Percentiles rank a stretch among this genome's conserved stretches.
These are phyloP conservation scores for Channa striata DNA, from an alignment of 2,797 vertebrate genomes.

Conservation along the genomic window DNA sequence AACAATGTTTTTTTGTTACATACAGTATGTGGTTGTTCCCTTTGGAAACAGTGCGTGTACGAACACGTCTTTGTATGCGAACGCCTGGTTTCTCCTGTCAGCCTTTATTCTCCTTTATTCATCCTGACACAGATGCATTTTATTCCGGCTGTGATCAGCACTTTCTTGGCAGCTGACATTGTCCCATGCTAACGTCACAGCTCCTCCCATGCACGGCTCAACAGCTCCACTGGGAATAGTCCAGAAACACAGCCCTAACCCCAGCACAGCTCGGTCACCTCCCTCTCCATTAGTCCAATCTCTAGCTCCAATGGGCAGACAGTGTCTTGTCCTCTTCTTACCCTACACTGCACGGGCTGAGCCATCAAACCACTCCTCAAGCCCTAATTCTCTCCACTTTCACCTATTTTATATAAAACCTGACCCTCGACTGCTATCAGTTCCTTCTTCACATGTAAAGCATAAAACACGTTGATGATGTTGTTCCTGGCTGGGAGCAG, in stretches of 20 bases:
- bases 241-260: constrained; percentile 36
- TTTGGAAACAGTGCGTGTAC: constrained; percentile 43
- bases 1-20: constrained; percentile 44
- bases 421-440: constrained; percentile 6
- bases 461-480: constrained; percentile 32
- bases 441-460: constrained; percentile 17
- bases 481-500: constrained; percentile 41
- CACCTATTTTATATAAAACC: constrained; percentile 3
- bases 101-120: constrained; percentile 66
- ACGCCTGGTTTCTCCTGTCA: constrained; percentile 62
- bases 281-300: constrained; percentile 32
- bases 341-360: constrained; percentile 11
- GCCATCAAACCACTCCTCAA: constrained; percentile 42
- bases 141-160: constrained; percentile 73
- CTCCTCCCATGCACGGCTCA: constrained; percentile 45
- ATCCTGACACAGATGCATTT: constrained; percentile 72
- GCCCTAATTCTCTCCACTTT: constrained; percentile 42
- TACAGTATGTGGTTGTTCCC: constrained; percentile 47
- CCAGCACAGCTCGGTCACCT: constrained; percentile 31
- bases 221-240: constrained; percentile 56
- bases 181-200: constrained; percentile 58
- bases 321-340: constrained; percentile 42
- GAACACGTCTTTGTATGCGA: constrained; percentile 36
- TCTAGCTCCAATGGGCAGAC: constrained; percentile 26
- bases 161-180: constrained; percentile 73